phyloP scores from a whole-genome alignment of 2,888 invertebrate species.

The Orchesellides sinensis region DNA sequence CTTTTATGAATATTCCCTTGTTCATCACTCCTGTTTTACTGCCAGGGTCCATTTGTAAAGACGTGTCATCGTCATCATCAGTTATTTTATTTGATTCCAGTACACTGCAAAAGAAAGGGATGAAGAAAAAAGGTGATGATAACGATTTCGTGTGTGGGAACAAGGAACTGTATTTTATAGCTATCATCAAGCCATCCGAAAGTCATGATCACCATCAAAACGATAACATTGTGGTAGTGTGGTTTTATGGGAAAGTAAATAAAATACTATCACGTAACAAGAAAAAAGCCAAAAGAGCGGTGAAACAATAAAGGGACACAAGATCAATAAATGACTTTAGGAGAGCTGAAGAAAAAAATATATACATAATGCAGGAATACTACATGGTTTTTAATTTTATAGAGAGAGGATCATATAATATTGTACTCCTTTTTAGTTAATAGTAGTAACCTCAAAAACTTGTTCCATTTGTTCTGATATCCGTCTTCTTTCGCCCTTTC shows the following conservation, averaged over 20 bases:
- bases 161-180: slow-evolving; percentile 63
- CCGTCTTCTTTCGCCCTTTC: slow-evolving; percentile 52
- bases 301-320: slow-evolving; percentile 61
- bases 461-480: slow-evolving; percentile 71
- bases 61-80: slow-evolving; percentile 54
- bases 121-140: slow-evolving; percentile 60
- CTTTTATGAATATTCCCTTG: slow-evolving; percentile 37
- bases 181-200: slow-evolving; percentile 61
- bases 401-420: slow-evolving; percentile 35
- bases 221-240: slow-evolving; percentile 64
- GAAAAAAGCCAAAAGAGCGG: slow-evolving; percentile 39
- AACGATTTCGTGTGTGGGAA: slow-evolving; percentile 60
- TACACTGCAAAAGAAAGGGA: slow-evolving; percentile 26
- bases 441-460: slow-evolving; percentile 57
- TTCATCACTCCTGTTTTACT: slow-evolving; percentile 52
- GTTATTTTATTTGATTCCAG: slow-evolving; percentile 41
- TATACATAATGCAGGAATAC: not conserved
- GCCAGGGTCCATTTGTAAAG: slow-evolving; percentile 52
- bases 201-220: slow-evolving; percentile 64
- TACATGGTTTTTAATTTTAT: too few species aligned
- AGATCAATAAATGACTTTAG: slow-evolving; percentile 57
- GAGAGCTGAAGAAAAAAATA: slow-evolving; percentile 33
- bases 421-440: slow-evolving; percentile 21
- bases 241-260: slow-evolving; percentile 58
- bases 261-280: slow-evolving; percentile 45